These are phyloP conservation scores for Pipa parva DNA, from an alignment of 2,113 vertebrate species.

Conservation along the genomic window DNA sequence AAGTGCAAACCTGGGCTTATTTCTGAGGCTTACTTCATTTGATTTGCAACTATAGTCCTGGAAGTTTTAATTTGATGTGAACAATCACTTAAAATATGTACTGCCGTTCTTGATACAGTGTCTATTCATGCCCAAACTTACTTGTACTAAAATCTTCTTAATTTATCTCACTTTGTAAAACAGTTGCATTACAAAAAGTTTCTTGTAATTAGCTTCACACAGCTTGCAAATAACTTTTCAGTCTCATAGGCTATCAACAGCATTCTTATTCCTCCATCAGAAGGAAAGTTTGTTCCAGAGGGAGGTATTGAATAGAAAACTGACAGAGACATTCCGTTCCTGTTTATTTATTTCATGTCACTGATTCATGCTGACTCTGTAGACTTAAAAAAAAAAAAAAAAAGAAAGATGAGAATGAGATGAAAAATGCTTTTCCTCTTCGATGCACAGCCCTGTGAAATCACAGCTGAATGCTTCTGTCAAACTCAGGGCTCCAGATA, in stretches of 20 bases:
- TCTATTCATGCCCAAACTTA: too few species aligned
- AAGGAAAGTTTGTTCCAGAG: constrained; percentile 23
- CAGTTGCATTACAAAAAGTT: too few species aligned
- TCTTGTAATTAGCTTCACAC: neutral
- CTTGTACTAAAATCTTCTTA: too few species aligned
- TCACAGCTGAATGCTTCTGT: constrained; percentile 37
- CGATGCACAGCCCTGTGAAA: constrained; percentile 34
- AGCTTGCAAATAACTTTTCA: constrained; percentile 19
- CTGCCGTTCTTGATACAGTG: too few species aligned
- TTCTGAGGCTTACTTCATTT: too few species aligned
- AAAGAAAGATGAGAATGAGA: constrained; percentile 37
- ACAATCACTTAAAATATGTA: too few species aligned
- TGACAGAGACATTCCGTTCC: constrained; percentile 28
- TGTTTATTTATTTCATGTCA: constrained; percentile 43
- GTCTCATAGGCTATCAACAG: constrained; percentile 20
- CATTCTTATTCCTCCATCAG: constrained; percentile 26
- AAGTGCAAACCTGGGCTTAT: too few species aligned
- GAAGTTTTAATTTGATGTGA: too few species aligned
- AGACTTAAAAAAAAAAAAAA: constrained; percentile 13
- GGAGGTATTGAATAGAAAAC: constrained; percentile 27
- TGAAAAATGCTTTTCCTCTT: constrained; percentile 41
- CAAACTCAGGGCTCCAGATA: constrained; percentile 18
- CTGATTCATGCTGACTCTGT: constrained; percentile 38
- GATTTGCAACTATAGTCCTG: too few species aligned
- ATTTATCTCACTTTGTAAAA: too few species aligned